Base-by-base conservation (phyloP, 2,113 vertebrate species). In the Onychostoma macrolepis region DNA sequence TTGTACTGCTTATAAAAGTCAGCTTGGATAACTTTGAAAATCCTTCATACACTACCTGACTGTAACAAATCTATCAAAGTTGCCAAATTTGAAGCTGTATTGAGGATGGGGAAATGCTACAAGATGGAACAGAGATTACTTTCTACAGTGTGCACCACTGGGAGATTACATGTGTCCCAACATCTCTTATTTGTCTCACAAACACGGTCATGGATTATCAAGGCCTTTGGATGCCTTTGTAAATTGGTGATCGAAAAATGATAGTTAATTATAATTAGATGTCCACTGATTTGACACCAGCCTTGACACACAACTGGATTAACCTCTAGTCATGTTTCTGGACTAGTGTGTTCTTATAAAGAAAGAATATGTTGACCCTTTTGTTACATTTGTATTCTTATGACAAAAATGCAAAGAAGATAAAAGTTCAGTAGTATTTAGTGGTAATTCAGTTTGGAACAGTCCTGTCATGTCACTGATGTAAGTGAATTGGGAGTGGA, bases 351-450 rank as follows among this genome's bases (percentile, higher is more conserved):
- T 53, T 28, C 13, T 53, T 30, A 21, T 30, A 21, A 78, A 78
- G 26, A 33, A 53, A 19, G 13, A 48, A 67, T 21, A 0, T 50
- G 21, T 83, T 83, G 9, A n/a, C 28, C 63, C 7, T 33, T 83
- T 83, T 71, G 63, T 83, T 83, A 71, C 53, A 48, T 65, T 28
- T 82, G 61, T 82, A 82, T 9, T 28, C 28, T 81, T 43, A 65
- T 45, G 41, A 65, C 8, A 82, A 19, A 33, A 45, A 61, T 36
- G 78, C 28, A 80, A 80, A 80, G 53, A 80, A 50, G 45, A 63
- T 48, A 48, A 67, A 69, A 7, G 24, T 26, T 65, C 4, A 15
- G 36, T 28, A 43, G 41, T 83, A 19, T 26, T 69, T 24, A 21
- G 26, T 83, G 63, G 41, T 13, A 21, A 83, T 48, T 69, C 41